Percentiles rank a stretch among this genome's conserved stretches.
phyloP scores from a whole-genome alignment of 2,113 vertebrate species.

The Centrocercus urophasianus region DNA sequence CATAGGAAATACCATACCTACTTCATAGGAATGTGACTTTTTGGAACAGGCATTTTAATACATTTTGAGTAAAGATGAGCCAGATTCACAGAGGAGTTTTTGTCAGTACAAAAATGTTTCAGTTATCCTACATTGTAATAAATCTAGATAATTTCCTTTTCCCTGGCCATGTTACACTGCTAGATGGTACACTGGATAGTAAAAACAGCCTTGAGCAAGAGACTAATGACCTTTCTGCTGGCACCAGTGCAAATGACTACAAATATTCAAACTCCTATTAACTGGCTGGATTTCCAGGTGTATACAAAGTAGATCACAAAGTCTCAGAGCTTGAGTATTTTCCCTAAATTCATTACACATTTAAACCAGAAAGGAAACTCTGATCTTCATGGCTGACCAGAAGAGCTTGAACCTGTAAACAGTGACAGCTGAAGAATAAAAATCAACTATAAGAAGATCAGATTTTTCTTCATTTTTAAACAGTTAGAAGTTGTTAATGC shows the following conservation, averaged over 20 bases:
- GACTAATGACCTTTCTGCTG: not conserved
- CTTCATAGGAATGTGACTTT: not conserved
- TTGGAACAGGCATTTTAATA: not conserved
- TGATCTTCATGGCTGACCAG: not conserved
- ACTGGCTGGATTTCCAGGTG: not conserved
- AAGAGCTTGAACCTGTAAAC: not conserved
- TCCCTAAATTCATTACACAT: not conserved
- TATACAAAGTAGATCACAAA: not conserved
- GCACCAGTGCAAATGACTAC: not conserved
- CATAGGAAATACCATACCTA: not conserved
- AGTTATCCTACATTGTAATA: not conserved
- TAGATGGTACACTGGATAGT: not conserved
- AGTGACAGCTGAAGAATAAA: not conserved
- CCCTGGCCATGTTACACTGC: not conserved
- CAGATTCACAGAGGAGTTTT: not conserved
- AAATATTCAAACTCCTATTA: not conserved
- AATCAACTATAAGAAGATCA: fast-evolving
- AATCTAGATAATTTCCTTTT: not conserved
- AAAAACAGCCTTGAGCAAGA: not conserved
- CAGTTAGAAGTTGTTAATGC: not conserved
- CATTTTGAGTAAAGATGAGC: not conserved
- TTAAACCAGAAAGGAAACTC: not conserved
- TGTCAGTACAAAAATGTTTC: not conserved
- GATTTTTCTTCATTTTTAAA: not conserved
- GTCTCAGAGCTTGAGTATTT: not conserved